Evolutionary conservation across 2,888 invertebrate species (phyloP), one percentile per base, ranked within the genome.

Genomic region (Heteropelma amictum): DNA sequence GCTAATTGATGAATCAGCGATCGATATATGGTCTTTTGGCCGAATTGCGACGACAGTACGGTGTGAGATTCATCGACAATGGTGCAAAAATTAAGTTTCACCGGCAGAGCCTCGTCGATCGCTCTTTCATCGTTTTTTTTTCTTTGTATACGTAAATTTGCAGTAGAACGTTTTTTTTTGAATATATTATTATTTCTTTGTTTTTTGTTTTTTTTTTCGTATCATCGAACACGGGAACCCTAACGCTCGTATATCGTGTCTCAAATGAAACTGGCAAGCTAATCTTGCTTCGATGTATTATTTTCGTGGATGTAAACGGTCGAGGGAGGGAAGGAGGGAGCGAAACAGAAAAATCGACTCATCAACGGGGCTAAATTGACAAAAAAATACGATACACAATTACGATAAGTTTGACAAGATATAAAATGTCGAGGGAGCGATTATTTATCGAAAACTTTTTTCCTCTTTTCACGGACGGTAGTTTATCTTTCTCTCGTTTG

Each of bases 91-190:
- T n/a, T n/a, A n/a, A n/a, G n/a, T n/a, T n/a, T n/a, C n/a, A n/a
- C 35, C 5, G 35, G 3, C 12, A 38, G 14, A 12, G 1, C 3
- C 14, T 14, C 12, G 12, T 72, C 83, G 78, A 80, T 75, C 81
- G 79, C 82, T 85, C 82, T 83, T 79, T 77, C 82, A 79, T 67
- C 77, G 30, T 68, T 67, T 82, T 81, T 78, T 72, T 77, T 77
- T n/a, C n/a, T n/a, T n/a, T n/a, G n/a, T 51, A 80, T 77, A 77
- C 79, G 80, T 75, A 85, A 84, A 89, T 89, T 89, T 89, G 89
- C 89, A 89, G 89, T 89, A 89, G 88, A 89, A 89, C 88, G 83
- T 88, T 85, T 82, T 64, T 77, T 60, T 71, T 51, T 54, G 14
- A 30, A 12, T 63, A 38, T 63, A 6, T 12, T 38, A 6, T 3